Evolutionary conservation across 1,140 invertebrate genomes (phyloP), one percentile per base, ranked within the genome.

Genomic region (Caerostris extrusa): DNA sequence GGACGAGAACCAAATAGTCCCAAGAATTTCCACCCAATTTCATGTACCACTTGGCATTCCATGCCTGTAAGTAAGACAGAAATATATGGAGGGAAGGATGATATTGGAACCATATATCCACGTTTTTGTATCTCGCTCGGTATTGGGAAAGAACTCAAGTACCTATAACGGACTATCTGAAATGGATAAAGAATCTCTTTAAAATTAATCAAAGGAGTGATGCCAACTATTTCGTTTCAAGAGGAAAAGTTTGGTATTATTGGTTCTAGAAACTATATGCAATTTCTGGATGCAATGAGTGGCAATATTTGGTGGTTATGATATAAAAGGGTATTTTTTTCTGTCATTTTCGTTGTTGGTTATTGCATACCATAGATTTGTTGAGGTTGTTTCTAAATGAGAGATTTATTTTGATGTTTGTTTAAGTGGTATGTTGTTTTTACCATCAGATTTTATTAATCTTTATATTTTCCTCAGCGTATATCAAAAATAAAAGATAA

Each of bases 151-250:
- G 71, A 77, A 53, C 71, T 77, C 19, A 77, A 77, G 19, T 77
- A 12, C 12, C 5, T 12, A 10, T 50, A 50, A 12, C 3, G 2
- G 50, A 14, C 34, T 77, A 77, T 77, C 71, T 5, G 12, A 19
- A 53, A 77, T 77, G 10, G 34, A 14, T 77, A 19, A 19, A 77
- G 71, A 77, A 77, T 50, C 71, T 77, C 50, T 77, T 77, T 77
- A 77, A 77, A 77, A 77, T 77, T 77, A 77, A 77, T 77, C 8
- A 34, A 77, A 77, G 53, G 71, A 77, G 53, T 77, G 71, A 77
- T 53, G 10, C 34, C 71, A 77, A 77, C 71, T 77, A 77, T 77
- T 77, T 77, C 34, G 71, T 77, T 1, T 53, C 34, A 8, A 10
- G 10, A 77, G 34, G 5, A 77, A 50, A 77, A 34, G 34, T 12